Evolutionary conservation across 2,113 vertebrate species (phyloP).

Genomic region (Nicator chloris): DNA sequence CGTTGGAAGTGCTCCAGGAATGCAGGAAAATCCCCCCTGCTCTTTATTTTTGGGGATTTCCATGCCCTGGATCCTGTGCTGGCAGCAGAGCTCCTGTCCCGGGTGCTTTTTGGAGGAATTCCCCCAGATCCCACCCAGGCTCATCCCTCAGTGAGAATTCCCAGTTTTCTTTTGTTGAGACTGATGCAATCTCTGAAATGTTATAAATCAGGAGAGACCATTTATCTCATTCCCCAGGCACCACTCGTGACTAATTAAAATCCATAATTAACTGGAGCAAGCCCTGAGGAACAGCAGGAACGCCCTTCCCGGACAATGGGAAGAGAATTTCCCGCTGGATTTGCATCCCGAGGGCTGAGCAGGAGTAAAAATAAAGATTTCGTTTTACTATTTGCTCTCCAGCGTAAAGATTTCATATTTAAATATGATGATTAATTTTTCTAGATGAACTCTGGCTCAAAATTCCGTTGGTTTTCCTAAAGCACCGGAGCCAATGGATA

Average conservation of each 20-base stretch:
- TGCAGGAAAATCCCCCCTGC: background rate
- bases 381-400: background rate
- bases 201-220: background rate
- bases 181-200: background rate
- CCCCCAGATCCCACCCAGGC: background rate
- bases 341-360: background rate
- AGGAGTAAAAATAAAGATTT: rapidly evolving
- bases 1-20: background rate
- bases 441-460: background rate
- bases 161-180: background rate
- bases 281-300: background rate
- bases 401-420: background rate
- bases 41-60: background rate
- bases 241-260: slow-evolving; percentile 17
- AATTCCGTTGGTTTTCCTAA: background rate
- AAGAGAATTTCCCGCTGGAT: background rate
- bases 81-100: background rate
- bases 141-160: background rate
- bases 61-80: rapidly evolving
- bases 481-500: background rate
- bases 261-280: background rate
- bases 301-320: background rate
- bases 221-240: background rate
- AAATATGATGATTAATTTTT: background rate
- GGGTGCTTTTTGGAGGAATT: too few relatives aligned